phyloP scores from a whole-genome alignment of 1,140 invertebrate genomes.

The Trichonephila clavata region DNA sequence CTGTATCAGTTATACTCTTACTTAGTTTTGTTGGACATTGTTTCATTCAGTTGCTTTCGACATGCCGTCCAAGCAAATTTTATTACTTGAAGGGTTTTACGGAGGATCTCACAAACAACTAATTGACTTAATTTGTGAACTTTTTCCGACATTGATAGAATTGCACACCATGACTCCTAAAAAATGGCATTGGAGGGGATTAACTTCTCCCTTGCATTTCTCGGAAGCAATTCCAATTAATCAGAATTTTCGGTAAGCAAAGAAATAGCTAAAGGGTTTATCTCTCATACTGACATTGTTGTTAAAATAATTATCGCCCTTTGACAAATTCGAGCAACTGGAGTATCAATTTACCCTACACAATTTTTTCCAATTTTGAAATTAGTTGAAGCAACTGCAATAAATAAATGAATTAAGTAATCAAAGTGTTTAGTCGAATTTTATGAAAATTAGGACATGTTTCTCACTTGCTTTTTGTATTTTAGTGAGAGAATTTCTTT shows the following conservation, averaged over 20 bases:
- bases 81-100: constrained; percentile 86
- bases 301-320: not conserved
- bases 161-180: constrained; percentile 85
- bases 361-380: no score
- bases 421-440: no score
- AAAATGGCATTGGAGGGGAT: constrained; percentile 90
- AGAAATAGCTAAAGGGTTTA: no score
- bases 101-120: constrained; percentile 88
- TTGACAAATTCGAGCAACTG: not conserved
- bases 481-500: no score
- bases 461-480: no score
- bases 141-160: constrained; percentile 79
- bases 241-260: constrained; percentile 82
- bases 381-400: no score
- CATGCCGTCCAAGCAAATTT: constrained; percentile 62
- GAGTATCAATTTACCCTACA: no score
- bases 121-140: constrained; percentile 83
- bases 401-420: no score
- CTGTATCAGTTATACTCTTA: no score
- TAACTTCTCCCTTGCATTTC: constrained; percentile 86
- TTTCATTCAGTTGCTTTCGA: not conserved
- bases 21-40: no score
- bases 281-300: not conserved
- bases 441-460: no score
- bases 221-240: constrained; percentile 84